Conservation (phyloP, 2,888 invertebrate genomes). For the Aromia moschata region DNA sequence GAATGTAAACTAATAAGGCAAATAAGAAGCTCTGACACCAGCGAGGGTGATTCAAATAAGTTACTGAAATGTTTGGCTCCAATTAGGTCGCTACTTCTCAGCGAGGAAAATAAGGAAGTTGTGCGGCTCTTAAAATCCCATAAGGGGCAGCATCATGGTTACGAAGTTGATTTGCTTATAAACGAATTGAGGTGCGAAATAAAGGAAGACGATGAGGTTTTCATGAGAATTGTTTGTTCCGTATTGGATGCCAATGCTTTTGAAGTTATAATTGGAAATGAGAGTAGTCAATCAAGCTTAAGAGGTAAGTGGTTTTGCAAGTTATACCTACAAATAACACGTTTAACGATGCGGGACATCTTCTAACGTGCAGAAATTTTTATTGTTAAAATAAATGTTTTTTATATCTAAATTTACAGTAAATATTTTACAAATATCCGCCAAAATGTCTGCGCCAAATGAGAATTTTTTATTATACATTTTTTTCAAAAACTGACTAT, state of each 20-base stretch:
- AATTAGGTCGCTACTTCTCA: slow-evolving; percentile 61
- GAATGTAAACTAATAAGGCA: slow-evolving; percentile 73
- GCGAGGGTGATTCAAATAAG: slow-evolving; percentile 25
- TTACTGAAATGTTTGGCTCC: slow-evolving; percentile 62
- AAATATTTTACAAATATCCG: too few relatives aligned
- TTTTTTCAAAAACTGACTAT: too few relatives aligned
- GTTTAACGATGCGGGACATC: too few relatives aligned
- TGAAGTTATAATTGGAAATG: slow-evolving; percentile 65
- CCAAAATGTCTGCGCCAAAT: too few relatives aligned
- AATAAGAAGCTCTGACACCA: slow-evolving; percentile 63
- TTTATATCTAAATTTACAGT: too few relatives aligned
- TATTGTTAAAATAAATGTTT: too few relatives aligned
- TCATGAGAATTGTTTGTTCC: slow-evolving; percentile 69
- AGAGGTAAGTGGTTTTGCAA: slow-evolving; percentile 57
- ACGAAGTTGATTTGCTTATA: slow-evolving; percentile 68
- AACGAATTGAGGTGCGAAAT: slow-evolving; percentile 64
- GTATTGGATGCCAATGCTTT: slow-evolving; percentile 76
- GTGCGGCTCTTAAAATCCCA: slow-evolving; percentile 67
- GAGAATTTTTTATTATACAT: too few relatives aligned
- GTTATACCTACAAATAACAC: too few relatives aligned
- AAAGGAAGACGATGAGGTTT: slow-evolving; percentile 66
- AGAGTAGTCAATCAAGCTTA: slow-evolving; percentile 61
- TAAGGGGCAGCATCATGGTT: slow-evolving; percentile 65
- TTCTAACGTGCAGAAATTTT: too few relatives aligned
- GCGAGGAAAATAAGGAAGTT: slow-evolving; percentile 64